phyloP scores from a whole-genome alignment of 2,113 vertebrate species.

The Nesogale talazaci region DNA sequence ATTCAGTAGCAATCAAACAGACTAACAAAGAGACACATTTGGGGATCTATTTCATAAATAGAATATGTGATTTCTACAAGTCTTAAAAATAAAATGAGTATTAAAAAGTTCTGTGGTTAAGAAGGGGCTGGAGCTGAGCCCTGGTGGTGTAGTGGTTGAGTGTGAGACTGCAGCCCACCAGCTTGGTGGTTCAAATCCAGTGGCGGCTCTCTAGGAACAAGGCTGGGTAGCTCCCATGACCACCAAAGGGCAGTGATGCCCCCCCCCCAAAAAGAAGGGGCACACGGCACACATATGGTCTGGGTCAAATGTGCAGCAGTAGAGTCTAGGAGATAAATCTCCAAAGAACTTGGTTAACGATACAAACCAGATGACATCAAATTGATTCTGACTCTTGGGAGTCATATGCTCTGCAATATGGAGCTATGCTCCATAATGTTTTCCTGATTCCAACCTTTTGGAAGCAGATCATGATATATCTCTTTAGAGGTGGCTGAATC shows the following conservation, averaged over 20 bases:
- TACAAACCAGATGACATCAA: background rate
- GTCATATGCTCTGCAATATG: background rate
- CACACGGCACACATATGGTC: conserved; percentile 10
- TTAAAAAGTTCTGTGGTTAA: conserved; percentile 11
- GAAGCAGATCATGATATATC: background rate
- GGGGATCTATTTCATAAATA: too few relatives aligned
- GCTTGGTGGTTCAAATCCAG: too few relatives aligned
- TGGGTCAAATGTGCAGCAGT: background rate
- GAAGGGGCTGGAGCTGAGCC: too few relatives aligned
- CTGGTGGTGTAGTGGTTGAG: too few relatives aligned
- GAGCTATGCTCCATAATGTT: background rate
- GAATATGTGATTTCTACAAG: too few relatives aligned
- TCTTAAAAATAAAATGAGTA: conserved; percentile 64
- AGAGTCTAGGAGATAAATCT: background rate
- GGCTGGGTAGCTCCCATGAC: too few relatives aligned
- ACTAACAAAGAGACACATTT: conserved; percentile 66
- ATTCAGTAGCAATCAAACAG: conserved; percentile 72
- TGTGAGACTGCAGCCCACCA: too few relatives aligned
- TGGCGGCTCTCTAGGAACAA: too few relatives aligned
- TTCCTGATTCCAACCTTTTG: background rate
- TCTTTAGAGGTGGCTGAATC: background rate
- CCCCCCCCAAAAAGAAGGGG: too few relatives aligned
- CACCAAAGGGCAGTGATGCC: too few relatives aligned
- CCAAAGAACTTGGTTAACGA: background rate
- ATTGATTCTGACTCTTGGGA: background rate